Evolutionary conservation across 2,113 vertebrate species (phyloP), one percentile per base, ranked within the genome.

Genomic region (Toxotes jaculatrix): DNA sequence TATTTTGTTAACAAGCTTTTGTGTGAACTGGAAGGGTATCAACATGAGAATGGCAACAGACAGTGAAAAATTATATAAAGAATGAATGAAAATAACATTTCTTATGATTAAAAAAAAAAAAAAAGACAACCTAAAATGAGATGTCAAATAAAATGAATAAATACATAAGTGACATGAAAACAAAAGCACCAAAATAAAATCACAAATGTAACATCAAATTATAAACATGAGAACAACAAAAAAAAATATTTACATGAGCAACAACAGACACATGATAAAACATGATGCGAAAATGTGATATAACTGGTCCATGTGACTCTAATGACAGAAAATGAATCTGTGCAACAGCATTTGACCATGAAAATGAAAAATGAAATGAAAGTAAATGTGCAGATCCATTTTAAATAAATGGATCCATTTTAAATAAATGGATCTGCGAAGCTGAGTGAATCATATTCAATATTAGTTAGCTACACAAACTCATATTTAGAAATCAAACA

Each of bases 101-200:
- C 31, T 11, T 17, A 71, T 45, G 27, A 69, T 21, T 23, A 40
- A 13, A 42, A 1, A 51, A 19, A 1, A 51, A 19, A 72, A 53
- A 61, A 66, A 21, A 38, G 4, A 81, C n/a, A 77, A 70, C 40
- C 57, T 4, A 32, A 85, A 79, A 27, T 27, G 27, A 27, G 27
- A 84, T 43, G 27, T 53, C 2, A 78, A 84, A 77, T 27, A 55
- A 77, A 87, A 87, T 34, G 21, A 63, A 56, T 47, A 53, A 62
- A 77, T 69, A 72, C 62, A 87, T 61, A 83, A 67, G 16, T 80
- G 60, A 69, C 12, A 87, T 85, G 56, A 78, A 85, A 82, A 51
- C 16, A 82, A 74, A 5, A 77, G 0, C 4, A 65, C 5, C 1
- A 80, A 59, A 80, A 83, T 31, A 43, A 72, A 89, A 83, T 53